These are phyloP conservation scores for Forpus xanthops DNA, from an alignment of 2,797 vertebrate species.

Conservation along the genomic window DNA sequence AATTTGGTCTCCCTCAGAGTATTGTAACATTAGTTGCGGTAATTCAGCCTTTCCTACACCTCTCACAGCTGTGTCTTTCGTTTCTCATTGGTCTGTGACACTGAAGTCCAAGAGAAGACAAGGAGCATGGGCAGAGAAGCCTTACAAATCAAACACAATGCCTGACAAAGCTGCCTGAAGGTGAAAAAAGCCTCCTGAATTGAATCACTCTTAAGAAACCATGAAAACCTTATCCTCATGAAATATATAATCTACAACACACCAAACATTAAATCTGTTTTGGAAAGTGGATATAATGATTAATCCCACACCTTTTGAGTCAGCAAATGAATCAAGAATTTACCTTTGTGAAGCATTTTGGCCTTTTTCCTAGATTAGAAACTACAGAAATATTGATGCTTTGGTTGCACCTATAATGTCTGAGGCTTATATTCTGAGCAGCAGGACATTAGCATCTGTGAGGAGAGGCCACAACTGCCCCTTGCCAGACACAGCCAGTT, in stretches of 20 bases:
- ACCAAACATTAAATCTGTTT: not conserved
- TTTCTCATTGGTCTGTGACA: not conserved
- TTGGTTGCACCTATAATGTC: not conserved
- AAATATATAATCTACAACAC: not conserved
- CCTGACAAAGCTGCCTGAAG: rapidly evolving
- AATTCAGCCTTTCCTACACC: not conserved
- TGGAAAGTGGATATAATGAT: not conserved
- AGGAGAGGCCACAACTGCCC: not conserved
- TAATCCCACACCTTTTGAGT: not conserved
- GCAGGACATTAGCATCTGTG: not conserved
- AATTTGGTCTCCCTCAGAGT: not conserved
- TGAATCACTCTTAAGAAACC: not conserved
- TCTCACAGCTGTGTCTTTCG: not conserved
- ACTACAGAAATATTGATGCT: not conserved
- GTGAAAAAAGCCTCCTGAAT: not conserved
- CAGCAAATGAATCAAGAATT: not conserved
- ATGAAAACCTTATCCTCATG: not conserved
- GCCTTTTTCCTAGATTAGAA: not conserved
- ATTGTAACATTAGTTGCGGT: not conserved
- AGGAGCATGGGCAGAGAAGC: not conserved
- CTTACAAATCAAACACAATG: not conserved
- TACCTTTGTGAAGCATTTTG: not conserved
- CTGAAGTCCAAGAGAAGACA: not conserved
- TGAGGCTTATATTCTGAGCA: not conserved
- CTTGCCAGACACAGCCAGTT: too few relatives aligned